Percentiles rank a stretch among this genome's conserved stretches.
These are phyloP conservation scores for Hydroisotoma schaefferi DNA, from an alignment of 2,888 invertebrate genomes.

Conservation along the genomic window DNA sequence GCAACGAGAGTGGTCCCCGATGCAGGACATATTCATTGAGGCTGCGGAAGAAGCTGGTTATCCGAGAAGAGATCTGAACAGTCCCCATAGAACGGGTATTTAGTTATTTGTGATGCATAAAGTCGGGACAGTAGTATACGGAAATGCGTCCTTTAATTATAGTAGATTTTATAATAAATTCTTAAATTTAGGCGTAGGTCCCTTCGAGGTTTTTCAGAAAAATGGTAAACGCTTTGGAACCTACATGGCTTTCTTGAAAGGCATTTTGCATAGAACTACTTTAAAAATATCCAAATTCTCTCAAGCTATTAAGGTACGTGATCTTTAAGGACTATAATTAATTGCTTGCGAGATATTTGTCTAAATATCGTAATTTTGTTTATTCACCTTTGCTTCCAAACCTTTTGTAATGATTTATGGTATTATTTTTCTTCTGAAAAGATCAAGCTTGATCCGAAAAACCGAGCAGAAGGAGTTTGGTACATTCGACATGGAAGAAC, in stretches of 20 bases:
- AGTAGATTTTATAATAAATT: background rate
- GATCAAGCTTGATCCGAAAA: slow-evolving; percentile 33
- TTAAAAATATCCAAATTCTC: slow-evolving; percentile 41
- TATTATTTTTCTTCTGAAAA: slow-evolving; percentile 6
- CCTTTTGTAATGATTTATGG: background rate
- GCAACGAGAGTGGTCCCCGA: slow-evolving; percentile 12
- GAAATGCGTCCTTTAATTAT: background rate
- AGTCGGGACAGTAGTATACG: background rate
- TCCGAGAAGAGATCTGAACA: slow-evolving; percentile 36
- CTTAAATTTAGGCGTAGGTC: slow-evolving; percentile 33
- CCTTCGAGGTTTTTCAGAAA: slow-evolving; percentile 35
- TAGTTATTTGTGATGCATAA: background rate
- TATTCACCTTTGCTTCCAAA: no score
- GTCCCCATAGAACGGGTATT: slow-evolving; percentile 34
- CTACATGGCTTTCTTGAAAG: slow-evolving; percentile 38
- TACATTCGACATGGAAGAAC: slow-evolving; percentile 34
- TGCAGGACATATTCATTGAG: slow-evolving; percentile 28
- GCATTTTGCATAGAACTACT: slow-evolving; percentile 29
- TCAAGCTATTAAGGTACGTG: slow-evolving; percentile 13
- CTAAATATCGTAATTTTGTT: no score
- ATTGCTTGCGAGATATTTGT: no score
- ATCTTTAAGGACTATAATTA: no score
- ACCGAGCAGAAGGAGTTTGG: slow-evolving; percentile 40
- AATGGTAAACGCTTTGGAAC: slow-evolving; percentile 38
- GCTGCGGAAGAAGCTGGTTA: slow-evolving; percentile 41